Evolutionary conservation across 2,797 vertebrate species (phyloP).

Genomic region (Hippoglossus hippoglossus): DNA sequence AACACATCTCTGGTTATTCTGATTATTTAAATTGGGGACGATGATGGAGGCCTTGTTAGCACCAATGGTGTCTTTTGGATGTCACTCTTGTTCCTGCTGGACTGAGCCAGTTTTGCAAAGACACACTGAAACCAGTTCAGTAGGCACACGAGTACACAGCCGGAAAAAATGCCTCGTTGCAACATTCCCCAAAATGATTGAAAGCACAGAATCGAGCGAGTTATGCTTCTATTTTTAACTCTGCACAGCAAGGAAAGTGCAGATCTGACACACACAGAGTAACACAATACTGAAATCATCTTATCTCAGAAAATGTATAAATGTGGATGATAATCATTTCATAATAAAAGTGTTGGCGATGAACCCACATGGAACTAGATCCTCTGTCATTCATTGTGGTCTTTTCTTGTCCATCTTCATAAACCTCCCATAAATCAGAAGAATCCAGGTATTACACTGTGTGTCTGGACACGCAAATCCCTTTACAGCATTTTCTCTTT

Average conservation of each 20-base stretch:
- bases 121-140: constrained; percentile 86
- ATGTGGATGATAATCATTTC: not conserved
- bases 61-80: constrained; percentile 42
- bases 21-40: constrained; percentile 13
- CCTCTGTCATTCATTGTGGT: not conserved
- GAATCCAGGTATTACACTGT: constrained; percentile 10
- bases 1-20: constrained; percentile 16
- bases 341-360: not conserved
- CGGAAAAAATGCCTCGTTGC: constrained; percentile 14
- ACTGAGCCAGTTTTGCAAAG: constrained; percentile 93
- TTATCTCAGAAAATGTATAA: not conserved
- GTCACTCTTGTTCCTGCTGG: constrained; percentile 97
- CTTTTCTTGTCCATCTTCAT: not conserved
- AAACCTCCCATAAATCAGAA: constrained; percentile 16
- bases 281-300: constrained; percentile 1
- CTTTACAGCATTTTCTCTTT: constrained; percentile 59
- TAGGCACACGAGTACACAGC: constrained; percentile 82
- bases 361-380: not conserved
- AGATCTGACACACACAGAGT: not conserved
- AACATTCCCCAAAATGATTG: constrained; percentile 17
- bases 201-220: constrained; percentile 22
- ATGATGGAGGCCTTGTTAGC: not conserved
- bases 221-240: constrained; percentile 22
- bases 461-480: constrained; percentile 61
- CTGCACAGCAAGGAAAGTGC: not conserved